Conservation (phyloP, 2,113 vertebrate genomes). For the Caranx melampygus region DNA sequence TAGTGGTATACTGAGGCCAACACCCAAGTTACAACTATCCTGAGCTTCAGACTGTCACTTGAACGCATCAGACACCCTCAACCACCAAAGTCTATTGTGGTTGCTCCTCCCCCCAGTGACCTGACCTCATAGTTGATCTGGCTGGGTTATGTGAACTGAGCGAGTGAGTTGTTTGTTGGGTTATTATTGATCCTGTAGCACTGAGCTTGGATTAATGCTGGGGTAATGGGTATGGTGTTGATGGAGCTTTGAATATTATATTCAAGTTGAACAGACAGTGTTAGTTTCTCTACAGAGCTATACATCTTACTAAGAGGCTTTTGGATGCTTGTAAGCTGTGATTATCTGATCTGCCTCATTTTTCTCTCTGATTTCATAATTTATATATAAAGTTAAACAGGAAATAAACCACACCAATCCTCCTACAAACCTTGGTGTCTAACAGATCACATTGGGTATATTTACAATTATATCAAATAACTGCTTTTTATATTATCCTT, state of each 20-base stretch:
- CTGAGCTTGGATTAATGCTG: slow-evolving; percentile 52
- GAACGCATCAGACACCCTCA: not conserved
- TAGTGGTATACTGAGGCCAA: no score
- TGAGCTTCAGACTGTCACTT: not conserved
- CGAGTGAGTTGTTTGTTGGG: slow-evolving; percentile 13
- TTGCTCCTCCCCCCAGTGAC: not conserved
- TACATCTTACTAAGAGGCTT: slow-evolving; percentile 6
- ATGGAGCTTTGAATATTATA: slow-evolving; percentile 34
- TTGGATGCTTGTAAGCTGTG: slow-evolving; percentile 7
- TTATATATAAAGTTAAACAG: not conserved
- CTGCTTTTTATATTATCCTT: no score
- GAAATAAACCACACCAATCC: not conserved
- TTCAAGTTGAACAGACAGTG: not conserved
- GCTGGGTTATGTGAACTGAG: slow-evolving; percentile 17
- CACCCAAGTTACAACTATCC: no score
- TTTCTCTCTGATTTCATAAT: slow-evolving; percentile 2
- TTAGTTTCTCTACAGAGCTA: not conserved
- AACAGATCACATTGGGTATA: no score
- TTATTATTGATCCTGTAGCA: slow-evolving; percentile 50
- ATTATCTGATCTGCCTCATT: slow-evolving; percentile 14
- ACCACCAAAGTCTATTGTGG: not conserved
- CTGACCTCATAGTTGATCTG: slow-evolving; percentile 31
- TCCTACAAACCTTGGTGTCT: no score
- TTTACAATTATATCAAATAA: no score
- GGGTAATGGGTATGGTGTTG: slow-evolving; percentile 31